Evolutionary conservation across 2,113 vertebrate species (phyloP), one percentile per base, ranked within the genome.

Genomic region (Barnardius zonarius): DNA sequence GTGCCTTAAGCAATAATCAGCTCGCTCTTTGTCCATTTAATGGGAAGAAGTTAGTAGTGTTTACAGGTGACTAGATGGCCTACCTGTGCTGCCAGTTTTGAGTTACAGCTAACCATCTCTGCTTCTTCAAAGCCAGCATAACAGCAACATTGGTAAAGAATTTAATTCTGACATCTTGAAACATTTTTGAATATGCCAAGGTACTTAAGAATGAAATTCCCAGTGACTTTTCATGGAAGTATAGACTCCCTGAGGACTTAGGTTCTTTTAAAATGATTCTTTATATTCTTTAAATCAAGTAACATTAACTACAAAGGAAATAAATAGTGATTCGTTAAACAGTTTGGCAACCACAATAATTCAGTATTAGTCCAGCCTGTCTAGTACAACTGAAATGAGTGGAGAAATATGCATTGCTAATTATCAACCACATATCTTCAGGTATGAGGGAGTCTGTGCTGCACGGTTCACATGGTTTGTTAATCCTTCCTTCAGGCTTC

Each of bases 401-500:
- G n/a, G 63, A 90, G 41, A 77, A 83, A 25, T 31, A 68, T 2
- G 22, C 23, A 5, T n/a, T 54, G 68, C 51, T 80, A 28, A 43
- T 70, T 80, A 51, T 27, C 72, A 80, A 0, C 52, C 25, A 16
- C 15, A 1, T 68, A 61, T 69, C 73, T 73, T 37, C 79, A 88
- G 86, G 77, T 93, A 66, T 49, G 19, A 39, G 46, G 2, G n/a
- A 19, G 92, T 13, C 22, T 43, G 64, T 55, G 76, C 51, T 67
- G 27, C 61, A n/a, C 1, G 2, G 39, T 57, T 80, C 0, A 0
- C 41, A 10, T 43, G 74, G 69, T 92, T 92, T 88, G n/a, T 48
- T 95, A 89, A 78, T 95, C 83, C 80, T 82, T 84, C 89, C 92
- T 89, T 54, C 3, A 23, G 86, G 77, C 91, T 95, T 11, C 86